Evolutionary conservation across 2,113 vertebrate genomes (phyloP), one percentile per base, ranked within the genome.

Genomic region (Tetraodon nigroviridis): DNA sequence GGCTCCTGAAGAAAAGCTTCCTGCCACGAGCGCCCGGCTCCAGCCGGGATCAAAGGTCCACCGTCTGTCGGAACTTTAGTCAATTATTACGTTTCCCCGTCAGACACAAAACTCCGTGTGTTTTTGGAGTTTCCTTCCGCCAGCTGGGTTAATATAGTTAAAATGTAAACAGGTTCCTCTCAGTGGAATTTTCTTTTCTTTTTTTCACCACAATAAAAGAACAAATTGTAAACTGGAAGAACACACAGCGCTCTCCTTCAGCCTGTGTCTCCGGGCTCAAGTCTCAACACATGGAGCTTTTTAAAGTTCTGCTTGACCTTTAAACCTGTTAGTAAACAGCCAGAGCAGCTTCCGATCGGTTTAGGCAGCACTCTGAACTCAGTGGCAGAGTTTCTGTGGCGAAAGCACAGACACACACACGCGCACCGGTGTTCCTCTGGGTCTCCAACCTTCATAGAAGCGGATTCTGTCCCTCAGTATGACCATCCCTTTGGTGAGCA

Each of bases 401-500:
- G 24, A 5, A n/a, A 3, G 24, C 24, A 27, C 2, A 27, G 24
- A 10, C 7, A 10, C 20, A 7, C 2, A 18, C 46, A 6, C 7
- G 24, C 24, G 7, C 24, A 1, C 2, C 1, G 15, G 29, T n/a
- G n/a, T 68, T 21, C 48, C 1, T 50, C 16, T 16, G 10, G 32
- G 32, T 37, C 32, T 1, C n/a, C 16, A 86, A 97, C 97, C 97
- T 94, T 99, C 97, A 47, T 98, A 98, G 86, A 94, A 97, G 42
- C 91, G 90, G 63, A 99, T 97, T 89, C 97, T 99, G 89, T 99
- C 95, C 46, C 96, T 89, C 17, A 99, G 93, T 73, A 98, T 98
- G 63, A 99, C 94, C 97, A 98, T 98, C 82, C 97, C 97, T 87
- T 98, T 98, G 0, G 96, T 99, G 55, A 99, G 93, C 70, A 99